Conservation (phyloP, 2,888 invertebrate genomes). For the Epinotia bilunana region DNA sequence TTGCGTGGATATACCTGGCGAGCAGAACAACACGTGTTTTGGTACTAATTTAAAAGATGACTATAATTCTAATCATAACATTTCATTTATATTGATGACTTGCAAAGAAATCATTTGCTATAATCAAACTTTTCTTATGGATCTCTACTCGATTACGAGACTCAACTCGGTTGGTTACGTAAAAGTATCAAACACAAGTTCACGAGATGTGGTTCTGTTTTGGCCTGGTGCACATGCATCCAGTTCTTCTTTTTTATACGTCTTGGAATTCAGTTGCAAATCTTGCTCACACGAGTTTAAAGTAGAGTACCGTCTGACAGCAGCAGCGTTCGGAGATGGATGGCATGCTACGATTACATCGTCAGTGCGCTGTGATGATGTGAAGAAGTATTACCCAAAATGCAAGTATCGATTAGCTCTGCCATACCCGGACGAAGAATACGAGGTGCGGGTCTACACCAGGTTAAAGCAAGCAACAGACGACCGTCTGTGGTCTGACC, state of each 20-base stretch:
- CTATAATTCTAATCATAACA: background rate
- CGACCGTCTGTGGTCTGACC: background rate
- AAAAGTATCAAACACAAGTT: too few relatives aligned
- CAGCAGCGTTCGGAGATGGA: background rate
- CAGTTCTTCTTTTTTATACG: too few relatives aligned
- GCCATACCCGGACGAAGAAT: background rate
- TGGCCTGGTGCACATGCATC: background rate
- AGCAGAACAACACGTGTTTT: background rate
- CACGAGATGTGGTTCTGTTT: too few relatives aligned
- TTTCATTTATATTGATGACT: background rate
- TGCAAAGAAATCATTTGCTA: background rate
- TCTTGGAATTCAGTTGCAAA: too few relatives aligned
- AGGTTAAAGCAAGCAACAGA: background rate
- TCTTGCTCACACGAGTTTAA: background rate
- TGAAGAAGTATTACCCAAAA: too few relatives aligned
- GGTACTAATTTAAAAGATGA: background rate
- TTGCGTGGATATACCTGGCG: background rate
- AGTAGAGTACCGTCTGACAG: background rate
- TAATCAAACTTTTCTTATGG: background rate
- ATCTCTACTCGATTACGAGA: background rate
- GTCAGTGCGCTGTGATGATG: background rate
- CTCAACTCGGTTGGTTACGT: background rate
- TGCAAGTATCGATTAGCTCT: background rate
- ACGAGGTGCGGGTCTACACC: background rate
- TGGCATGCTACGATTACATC: background rate